Conservation (phyloP, 2,797 vertebrate species). For the Phoebastria nigripes region DNA sequence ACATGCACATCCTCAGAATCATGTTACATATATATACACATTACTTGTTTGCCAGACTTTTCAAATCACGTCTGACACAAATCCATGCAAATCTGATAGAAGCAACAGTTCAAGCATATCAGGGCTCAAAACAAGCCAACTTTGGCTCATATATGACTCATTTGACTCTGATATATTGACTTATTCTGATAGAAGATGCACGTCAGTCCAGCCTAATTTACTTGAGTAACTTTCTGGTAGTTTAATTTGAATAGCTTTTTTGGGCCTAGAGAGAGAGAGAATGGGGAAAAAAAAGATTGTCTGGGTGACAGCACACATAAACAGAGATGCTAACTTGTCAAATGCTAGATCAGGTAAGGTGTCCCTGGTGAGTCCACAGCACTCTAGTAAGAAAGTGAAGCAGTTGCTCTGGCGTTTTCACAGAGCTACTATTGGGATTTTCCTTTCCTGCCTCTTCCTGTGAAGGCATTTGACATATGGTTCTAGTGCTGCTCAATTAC, state of each 20-base stretch:
- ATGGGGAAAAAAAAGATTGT: not conserved
- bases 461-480: conserved; percentile 58
- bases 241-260: conserved; percentile 32
- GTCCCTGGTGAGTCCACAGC: conserved; percentile 25
- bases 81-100: conserved; percentile 3
- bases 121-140: not conserved
- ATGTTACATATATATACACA: not conserved
- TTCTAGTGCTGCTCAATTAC: conserved; percentile 60
- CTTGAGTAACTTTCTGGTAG: conserved; percentile 19
- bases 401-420: conserved; percentile 3
- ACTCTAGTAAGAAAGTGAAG: not conserved
- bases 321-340: conserved; percentile 53
- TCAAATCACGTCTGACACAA: not conserved
- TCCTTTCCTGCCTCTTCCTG: conserved; percentile 16
- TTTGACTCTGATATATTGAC: not conserved
- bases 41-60: not conserved
- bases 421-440: conserved; percentile 23
- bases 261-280: not conserved
- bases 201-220: not conserved
- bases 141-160: not conserved
- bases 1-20: not conserved
- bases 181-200: not conserved
- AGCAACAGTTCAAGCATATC: conserved; percentile 19
- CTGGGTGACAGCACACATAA: conserved; percentile 17
- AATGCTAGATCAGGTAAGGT: conserved; percentile 29